Percentiles rank a stretch among this genome's conserved stretches.
phyloP scores from a whole-genome alignment of 2,113 vertebrate genomes.

The Rhineura floridana region DNA sequence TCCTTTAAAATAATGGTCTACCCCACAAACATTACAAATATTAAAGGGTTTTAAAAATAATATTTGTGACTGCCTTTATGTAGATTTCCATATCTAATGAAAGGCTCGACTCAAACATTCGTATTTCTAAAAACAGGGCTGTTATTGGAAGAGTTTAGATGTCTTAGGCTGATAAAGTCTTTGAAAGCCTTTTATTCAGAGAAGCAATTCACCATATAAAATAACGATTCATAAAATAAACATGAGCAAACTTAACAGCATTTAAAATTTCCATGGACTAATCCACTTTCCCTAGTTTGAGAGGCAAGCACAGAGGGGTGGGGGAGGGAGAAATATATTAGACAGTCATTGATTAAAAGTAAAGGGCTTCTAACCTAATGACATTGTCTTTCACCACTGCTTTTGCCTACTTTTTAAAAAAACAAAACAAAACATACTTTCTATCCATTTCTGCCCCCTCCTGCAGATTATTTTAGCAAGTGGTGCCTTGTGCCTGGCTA shows the following conservation, averaged over 20 bases:
- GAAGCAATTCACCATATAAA: conserved; percentile 83
- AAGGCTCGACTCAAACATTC: conserved; percentile 57
- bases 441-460: conserved; percentile 72
- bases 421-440: conserved; percentile 56
- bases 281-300: conserved; percentile 79
- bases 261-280: conserved; percentile 82
- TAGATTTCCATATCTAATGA: conserved; percentile 67
- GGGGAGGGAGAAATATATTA: conserved; percentile 72
- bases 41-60: conserved; percentile 54
- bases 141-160: conserved; percentile 76
- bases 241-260: conserved; percentile 83
- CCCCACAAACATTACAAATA: conserved; percentile 31
- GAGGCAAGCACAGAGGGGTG: conserved; percentile 60
- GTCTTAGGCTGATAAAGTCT: conserved; percentile 73
- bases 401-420: conserved; percentile 60
- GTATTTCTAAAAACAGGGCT: conserved; percentile 78
- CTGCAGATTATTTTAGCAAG: conserved; percentile 83
- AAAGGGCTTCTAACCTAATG: conserved; percentile 85
- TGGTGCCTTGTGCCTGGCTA: conserved; percentile 81
- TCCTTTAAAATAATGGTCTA: conserved; percentile 31
- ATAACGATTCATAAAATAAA: conserved; percentile 93
- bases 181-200: conserved; percentile 85
- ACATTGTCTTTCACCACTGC: conserved; percentile 74
- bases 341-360: conserved; percentile 89
- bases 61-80: conserved; percentile 51